Evolutionary conservation across 2,888 invertebrate species (phyloP).

Genomic region (Chaitophorus viminalis): DNA sequence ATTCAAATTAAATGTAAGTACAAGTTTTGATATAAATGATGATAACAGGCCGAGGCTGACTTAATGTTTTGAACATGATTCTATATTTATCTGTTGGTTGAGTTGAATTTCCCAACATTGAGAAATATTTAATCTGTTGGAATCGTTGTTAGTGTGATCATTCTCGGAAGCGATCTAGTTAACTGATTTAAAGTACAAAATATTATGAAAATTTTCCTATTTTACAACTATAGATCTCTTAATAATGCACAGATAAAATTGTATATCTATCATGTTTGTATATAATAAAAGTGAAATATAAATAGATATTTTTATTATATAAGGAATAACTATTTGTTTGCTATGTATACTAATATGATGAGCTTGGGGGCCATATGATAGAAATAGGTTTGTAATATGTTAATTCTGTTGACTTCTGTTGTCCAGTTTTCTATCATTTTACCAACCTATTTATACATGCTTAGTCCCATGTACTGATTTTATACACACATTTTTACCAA

Average conservation of each 20-base stretch:
- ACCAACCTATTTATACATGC: slow-evolving; percentile 35
- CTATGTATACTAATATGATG: slow-evolving; percentile 12
- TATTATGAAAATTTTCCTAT: background rate
- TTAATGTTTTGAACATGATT: slow-evolving; percentile 21
- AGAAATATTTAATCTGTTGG: slow-evolving; percentile 27
- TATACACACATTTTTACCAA: background rate
- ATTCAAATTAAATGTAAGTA: background rate
- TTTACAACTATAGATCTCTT: background rate
- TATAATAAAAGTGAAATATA: background rate
- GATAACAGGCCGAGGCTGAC: slow-evolving; percentile 59
- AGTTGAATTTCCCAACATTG: slow-evolving; percentile 47
- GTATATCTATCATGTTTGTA: too few relatives aligned
- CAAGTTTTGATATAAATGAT: slow-evolving; percentile 42
- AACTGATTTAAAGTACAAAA: slow-evolving; percentile 27
- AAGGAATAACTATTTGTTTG: background rate
- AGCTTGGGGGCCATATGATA: slow-evolving; percentile 54
- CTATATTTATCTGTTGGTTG: slow-evolving; percentile 51
- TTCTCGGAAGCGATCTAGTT: slow-evolving; percentile 49
- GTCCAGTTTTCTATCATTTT: slow-evolving; percentile 3
- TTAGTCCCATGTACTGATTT: slow-evolving; percentile 49
- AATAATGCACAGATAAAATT: too few relatives aligned
- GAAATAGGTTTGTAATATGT: slow-evolving; percentile 5
- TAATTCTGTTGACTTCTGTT: slow-evolving; percentile 32
- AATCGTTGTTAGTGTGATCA: slow-evolving; percentile 43
- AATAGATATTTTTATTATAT: background rate